Conservation (phyloP, 2,113 vertebrate genomes). For the Psilopogon haemacephalus region DNA sequence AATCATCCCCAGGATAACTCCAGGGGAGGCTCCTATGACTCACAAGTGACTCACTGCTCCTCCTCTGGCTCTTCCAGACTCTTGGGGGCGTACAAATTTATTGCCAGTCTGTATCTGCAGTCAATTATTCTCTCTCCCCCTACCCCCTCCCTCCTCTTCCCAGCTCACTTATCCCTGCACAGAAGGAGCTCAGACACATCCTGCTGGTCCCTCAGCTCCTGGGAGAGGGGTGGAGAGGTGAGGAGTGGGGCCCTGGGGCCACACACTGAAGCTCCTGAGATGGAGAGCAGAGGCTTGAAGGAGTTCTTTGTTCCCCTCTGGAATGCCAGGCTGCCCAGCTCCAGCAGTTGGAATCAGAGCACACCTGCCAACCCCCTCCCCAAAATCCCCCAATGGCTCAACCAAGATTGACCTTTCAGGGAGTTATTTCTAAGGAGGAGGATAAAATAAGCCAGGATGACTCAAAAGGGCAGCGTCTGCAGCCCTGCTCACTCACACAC, state of each 20-base stretch:
- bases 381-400: slow-evolving; percentile 36
- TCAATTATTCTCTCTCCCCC: no score
- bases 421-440: slow-evolving; percentile 43
- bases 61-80: slow-evolving; percentile 55
- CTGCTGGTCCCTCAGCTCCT: neutral
- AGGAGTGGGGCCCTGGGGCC: neutral
- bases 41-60: slow-evolving; percentile 60
- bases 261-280: neutral
- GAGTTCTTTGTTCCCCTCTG: neutral
- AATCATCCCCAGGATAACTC: slow-evolving; percentile 27
- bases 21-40: slow-evolving; percentile 58
- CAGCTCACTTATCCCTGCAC: neutral
- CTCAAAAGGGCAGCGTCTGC: slow-evolving; percentile 36
- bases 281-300: neutral
- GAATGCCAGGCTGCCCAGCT: neutral
- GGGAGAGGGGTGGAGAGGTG: neutral
- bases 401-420: slow-evolving; percentile 50
- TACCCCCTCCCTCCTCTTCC: neutral
- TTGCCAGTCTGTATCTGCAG: slow-evolving; percentile 56
- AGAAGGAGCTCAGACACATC: neutral
- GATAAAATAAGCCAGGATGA: slow-evolving; percentile 52
- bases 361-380: neutral
- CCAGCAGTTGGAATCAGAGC: neutral
- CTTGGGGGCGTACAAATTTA: slow-evolving; percentile 50
- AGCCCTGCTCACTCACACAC: neutral